phyloP scores from a whole-genome alignment of 1,140 invertebrate species.

The Piezodorus guildinii region DNA sequence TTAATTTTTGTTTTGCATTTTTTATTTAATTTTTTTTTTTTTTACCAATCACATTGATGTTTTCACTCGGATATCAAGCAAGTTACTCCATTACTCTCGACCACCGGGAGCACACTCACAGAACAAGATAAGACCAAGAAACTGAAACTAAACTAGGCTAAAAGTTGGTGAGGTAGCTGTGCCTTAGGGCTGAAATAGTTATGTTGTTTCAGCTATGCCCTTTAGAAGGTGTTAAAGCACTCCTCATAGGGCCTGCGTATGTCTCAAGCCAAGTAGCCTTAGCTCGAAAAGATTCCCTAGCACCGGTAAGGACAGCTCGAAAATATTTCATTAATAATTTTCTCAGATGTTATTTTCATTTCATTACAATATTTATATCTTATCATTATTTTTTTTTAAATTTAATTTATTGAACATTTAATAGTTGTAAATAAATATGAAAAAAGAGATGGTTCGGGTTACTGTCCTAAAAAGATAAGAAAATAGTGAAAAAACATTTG shows the following conservation, averaged over 20 bases:
- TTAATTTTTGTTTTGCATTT: too few species aligned
- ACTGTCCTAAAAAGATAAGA: too few species aligned
- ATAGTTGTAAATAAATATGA: too few species aligned
- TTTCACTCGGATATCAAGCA: too few species aligned
- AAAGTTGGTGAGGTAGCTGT: too few species aligned
- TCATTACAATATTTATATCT: neutral
- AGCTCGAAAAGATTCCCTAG: slow-evolving; percentile 19
- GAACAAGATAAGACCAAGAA: neutral
- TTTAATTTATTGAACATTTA: too few species aligned
- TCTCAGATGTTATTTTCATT: neutral
- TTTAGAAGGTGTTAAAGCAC: slow-evolving; percentile 24
- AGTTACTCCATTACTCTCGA: neutral
- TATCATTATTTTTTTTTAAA: neutral
- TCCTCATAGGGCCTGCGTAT: slow-evolving; percentile 24
- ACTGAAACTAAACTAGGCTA: neutral
- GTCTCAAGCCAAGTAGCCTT: slow-evolving; percentile 23
- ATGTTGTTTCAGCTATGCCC: slow-evolving; percentile 24
- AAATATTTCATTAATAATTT: neutral
- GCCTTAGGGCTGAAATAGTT: neutral
- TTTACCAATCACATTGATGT: too few species aligned
- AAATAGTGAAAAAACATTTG: too few species aligned
- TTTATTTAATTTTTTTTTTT: too few species aligned
- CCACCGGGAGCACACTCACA: too few species aligned
- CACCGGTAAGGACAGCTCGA: slow-evolving; percentile 13
- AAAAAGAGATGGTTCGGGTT: too few species aligned